These are phyloP conservation scores for Choristoneura rosaceana DNA, from an alignment of 2,888 invertebrate species.

Conservation along the genomic window DNA sequence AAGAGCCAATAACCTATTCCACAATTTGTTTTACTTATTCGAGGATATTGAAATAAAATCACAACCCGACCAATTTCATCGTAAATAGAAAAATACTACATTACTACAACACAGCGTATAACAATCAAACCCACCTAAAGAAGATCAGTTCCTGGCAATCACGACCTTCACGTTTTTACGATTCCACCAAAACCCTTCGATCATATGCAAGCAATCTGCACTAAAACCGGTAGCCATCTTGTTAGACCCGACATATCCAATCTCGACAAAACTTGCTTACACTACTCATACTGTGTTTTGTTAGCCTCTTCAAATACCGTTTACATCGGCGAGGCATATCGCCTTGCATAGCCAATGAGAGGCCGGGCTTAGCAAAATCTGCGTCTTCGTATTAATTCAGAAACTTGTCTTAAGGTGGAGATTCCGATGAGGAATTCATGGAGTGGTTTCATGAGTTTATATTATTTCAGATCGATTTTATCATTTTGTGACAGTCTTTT, in stretches of 20 bases:
- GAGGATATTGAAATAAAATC: background rate
- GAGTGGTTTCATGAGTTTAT: background rate
- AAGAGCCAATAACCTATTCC: too few species aligned
- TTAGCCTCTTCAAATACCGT: constrained; percentile 40
- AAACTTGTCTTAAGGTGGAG: constrained; percentile 20
- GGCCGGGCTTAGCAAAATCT: constrained; percentile 38
- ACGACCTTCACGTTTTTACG: constrained; percentile 22
- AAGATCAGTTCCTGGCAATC: constrained; percentile 21
- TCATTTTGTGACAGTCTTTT: too few species aligned
- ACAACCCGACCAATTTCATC: background rate
- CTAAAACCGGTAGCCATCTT: constrained; percentile 30
- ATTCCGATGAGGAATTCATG: background rate
- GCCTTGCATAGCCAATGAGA: constrained; percentile 70
- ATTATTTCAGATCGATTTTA: background rate
- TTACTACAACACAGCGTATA: background rate
- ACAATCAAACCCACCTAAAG: background rate
- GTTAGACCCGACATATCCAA: constrained; percentile 34
- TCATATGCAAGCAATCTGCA: constrained; percentile 41
- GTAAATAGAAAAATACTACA: background rate
- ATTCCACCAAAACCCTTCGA: constrained; percentile 32
- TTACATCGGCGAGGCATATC: constrained; percentile 47
- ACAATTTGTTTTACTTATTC: too few species aligned
- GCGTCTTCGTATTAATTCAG: constrained; percentile 26
- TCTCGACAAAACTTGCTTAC: constrained; percentile 39
- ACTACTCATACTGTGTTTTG: constrained; percentile 38